Conservation (phyloP, 1,140 invertebrate species). For the Rhizoglyphus robini region DNA sequence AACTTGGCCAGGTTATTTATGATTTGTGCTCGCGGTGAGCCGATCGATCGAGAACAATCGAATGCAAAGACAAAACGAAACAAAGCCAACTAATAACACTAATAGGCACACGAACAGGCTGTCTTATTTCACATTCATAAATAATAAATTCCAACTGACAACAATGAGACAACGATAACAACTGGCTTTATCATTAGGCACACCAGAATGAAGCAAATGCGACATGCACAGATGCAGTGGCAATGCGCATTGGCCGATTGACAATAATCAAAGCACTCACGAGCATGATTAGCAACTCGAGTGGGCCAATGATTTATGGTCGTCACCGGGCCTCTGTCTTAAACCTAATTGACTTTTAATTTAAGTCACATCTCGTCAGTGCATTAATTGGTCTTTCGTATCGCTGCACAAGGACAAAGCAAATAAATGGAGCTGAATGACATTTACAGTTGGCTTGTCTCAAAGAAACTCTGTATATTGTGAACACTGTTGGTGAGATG, state of each 20-base stretch:
- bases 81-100: neutral
- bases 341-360: slow-evolving; percentile 13
- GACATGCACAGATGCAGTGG: neutral
- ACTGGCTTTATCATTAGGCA: neutral
- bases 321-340: neutral
- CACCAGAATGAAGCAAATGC: neutral
- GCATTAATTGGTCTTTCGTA: too few relatives aligned
- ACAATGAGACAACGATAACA: neutral
- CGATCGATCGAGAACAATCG: neutral
- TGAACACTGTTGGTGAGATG: too few relatives aligned
- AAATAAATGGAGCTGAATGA: too few relatives aligned
- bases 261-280: neutral
- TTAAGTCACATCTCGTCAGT: too few relatives aligned
- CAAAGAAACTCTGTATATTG: too few relatives aligned
- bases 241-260: neutral
- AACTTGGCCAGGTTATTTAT: neutral
- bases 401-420: too few relatives aligned
- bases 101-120: neutral
- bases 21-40: neutral
- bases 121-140: neutral
- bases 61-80: neutral
- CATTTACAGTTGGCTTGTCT: too few relatives aligned
- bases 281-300: neutral
- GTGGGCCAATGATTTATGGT: neutral
- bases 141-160: neutral